Base-by-base conservation (phyloP, 30 jellyfish, hydroid and myxozoan genomes). In the Euphysa ruthae region DNA sequence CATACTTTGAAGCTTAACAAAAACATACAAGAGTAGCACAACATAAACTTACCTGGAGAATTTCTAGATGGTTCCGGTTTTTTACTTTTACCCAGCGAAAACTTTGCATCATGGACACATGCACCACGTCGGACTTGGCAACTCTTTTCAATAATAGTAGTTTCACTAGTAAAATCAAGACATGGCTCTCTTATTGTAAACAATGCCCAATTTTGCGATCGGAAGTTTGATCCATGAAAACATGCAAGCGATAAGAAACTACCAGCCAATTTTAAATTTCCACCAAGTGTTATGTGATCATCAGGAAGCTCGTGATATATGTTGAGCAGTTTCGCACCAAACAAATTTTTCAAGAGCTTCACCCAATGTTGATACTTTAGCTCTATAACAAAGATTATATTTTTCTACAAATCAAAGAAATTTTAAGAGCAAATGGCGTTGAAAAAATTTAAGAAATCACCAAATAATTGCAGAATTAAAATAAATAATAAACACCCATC, bases 161-260 rank as follows among this genome's bases (percentile, higher is more conserved):
- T 63, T 49, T 79, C 93, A n/a, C 95, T 68, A 14, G 62, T 30
- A 55, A 79, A 88, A 35, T 58, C 30, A 4, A 80, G 56, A 21
- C 82, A 61, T 1, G 97, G 97, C 63, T 88, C 97, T 27, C 69
- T 61, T 58, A 88, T 61, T 8, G 97, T 81, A 60, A 88, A 88
- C 79, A 88, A 65, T 8, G 87, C 97, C 97, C 97, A 88, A 25
- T 83, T 78, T 58, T 88, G 97, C 15, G 97, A 86, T n/a, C 97
- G 93, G 72, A 88, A 88, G 57, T 88, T 88, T 4, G 94, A 70
- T 18, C 97, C 97, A 79, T 88, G 97, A 50, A 88, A 88, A 70
- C 97, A 88, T 7, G 93, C 91, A 6, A 88, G 90, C 8, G 93
- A 79, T 7, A 80, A 57, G 61, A 72, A 81, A 82, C 74, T 70